Evolutionary conservation across 2,888 invertebrate genomes (phyloP).

Genomic region (Tineola bisselliella): DNA sequence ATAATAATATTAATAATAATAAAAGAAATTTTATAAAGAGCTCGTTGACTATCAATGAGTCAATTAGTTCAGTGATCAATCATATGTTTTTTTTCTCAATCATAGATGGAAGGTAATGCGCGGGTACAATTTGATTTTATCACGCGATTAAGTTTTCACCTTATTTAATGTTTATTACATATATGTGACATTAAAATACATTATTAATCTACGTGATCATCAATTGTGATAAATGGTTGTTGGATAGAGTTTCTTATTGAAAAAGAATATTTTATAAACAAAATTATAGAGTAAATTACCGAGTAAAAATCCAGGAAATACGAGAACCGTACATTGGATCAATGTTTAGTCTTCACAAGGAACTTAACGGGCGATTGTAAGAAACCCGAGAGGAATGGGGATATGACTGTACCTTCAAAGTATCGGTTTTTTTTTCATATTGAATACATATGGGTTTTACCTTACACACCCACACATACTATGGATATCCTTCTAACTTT

Average conservation of each 20-base stretch:
- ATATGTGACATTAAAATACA: not conserved
- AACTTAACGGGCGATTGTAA: not conserved
- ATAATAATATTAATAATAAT: too few species aligned
- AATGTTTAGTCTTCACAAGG: not conserved
- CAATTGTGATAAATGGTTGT: not conserved
- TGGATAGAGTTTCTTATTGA: not conserved
- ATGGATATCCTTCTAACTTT: too few species aligned
- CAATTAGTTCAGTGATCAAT: not conserved
- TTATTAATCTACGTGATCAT: not conserved
- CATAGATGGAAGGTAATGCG: not conserved
- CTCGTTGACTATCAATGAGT: not conserved
- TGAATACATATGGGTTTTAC: too few species aligned
- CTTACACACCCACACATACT: too few species aligned
- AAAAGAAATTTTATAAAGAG: too few species aligned
- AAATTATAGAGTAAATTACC: not conserved
- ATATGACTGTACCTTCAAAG: not conserved
- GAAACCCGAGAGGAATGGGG: not conserved
- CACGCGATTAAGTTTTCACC: constrained; percentile 10
- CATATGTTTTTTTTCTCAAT: not conserved
- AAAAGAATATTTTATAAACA: not conserved
- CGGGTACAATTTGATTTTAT: not conserved
- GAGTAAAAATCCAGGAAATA: not conserved
- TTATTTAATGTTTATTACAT: not conserved
- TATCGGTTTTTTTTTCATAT: too few species aligned
- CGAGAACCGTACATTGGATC: not conserved